Evolutionary conservation across 2,113 vertebrate genomes (phyloP).

Genomic region (Ornithorhynchus anatinus): DNA sequence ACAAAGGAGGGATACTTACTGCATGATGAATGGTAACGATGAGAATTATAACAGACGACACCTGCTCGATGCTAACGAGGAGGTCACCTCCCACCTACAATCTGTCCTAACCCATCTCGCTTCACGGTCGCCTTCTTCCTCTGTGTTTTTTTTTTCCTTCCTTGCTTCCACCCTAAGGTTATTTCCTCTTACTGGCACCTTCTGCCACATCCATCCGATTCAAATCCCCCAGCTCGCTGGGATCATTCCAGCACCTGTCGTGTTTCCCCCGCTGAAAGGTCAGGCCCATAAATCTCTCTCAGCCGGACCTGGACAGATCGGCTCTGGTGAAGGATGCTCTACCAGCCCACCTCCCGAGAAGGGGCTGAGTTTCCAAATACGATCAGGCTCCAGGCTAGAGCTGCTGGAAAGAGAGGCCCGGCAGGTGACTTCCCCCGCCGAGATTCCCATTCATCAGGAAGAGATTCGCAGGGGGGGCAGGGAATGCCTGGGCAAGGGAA

Average conservation of each 20-base stretch:
- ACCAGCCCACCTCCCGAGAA: background rate
- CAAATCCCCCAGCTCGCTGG: background rate
- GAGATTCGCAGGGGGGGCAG: no score
- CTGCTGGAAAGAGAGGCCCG: background rate
- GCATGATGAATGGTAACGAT: no score
- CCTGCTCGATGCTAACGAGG: no score
- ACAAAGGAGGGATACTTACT: no score
- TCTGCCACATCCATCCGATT: background rate
- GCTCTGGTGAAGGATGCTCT: background rate
- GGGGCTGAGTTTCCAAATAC: accelerated
- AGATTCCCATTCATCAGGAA: background rate
- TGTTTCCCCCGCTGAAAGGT: background rate
- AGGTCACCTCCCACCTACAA: no score
- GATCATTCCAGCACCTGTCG: background rate
- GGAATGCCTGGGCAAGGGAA: no score
- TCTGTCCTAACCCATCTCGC: background rate
- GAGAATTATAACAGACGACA: no score
- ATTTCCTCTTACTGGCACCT: background rate
- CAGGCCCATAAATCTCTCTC: background rate
- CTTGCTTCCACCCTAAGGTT: background rate
- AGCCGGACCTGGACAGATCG: background rate
- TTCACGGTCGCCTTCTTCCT: background rate
- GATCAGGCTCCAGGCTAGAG: background rate
- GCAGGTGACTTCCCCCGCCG: background rate
- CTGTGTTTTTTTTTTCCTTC: background rate